A percentile compares a stretch with the other conserved stretches of the same genome.
These are phyloP conservation scores for Melanerpes formicivorus DNA, from an alignment of 2,113 vertebrate species.

Conservation along the genomic window DNA sequence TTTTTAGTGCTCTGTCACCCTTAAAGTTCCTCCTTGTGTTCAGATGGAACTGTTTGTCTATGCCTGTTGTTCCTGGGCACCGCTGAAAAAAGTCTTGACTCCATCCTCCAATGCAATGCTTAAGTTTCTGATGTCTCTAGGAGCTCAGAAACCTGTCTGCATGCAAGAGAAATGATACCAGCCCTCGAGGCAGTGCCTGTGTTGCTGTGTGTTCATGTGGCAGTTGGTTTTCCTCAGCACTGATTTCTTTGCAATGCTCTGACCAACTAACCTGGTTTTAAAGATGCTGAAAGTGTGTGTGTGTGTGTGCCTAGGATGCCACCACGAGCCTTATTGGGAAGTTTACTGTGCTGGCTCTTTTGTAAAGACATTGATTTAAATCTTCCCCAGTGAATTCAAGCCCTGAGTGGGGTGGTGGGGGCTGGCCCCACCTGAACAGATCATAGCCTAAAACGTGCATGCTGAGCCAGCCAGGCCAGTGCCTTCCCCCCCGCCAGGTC, in stretches of 20 bases:
- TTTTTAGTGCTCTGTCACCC: too few relatives aligned
- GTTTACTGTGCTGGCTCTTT: neutral
- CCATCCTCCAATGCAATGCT: neutral
- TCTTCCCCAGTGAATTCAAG: neutral
- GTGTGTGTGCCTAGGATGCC: neutral
- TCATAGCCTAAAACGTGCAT: too few relatives aligned
- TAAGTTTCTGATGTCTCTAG: neutral
- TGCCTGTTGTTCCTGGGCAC: too few relatives aligned
- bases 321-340: neutral
- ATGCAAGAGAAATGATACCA: neutral
- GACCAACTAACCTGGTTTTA: neutral
- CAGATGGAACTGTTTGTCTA: too few relatives aligned
- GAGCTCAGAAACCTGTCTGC: neutral
- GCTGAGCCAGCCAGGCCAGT: neutral
- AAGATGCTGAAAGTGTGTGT: neutral
- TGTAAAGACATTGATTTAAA: neutral
- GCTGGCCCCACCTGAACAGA: neutral
- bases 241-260: rapidly evolving
- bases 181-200: rapidly evolving
- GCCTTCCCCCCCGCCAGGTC: too few relatives aligned
- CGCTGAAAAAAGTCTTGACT: too few relatives aligned
- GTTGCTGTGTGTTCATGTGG: too few relatives aligned
- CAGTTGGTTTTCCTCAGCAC: too few relatives aligned
- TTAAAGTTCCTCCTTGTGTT: too few relatives aligned
- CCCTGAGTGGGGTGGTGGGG: neutral